Base-by-base conservation (phyloP, 2,113 vertebrate species). In the Neolamprologus variostigma region DNA sequence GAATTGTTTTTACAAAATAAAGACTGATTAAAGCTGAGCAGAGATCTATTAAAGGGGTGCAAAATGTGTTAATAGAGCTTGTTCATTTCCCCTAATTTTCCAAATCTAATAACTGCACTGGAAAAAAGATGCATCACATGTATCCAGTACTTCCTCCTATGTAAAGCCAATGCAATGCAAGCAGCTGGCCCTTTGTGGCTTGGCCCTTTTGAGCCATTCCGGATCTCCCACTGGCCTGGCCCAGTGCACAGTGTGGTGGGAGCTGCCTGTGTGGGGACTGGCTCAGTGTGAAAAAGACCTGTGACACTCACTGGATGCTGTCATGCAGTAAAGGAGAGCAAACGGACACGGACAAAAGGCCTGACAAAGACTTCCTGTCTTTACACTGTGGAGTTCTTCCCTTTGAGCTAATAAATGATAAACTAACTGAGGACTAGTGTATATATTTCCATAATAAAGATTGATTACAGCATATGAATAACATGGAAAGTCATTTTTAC, bases 141-240 rank as follows among this genome's bases (percentile, higher is more conserved):
- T 21, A 86, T 90, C 61, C 78, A 91, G 86, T 87, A 57, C 87
- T 89, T 93, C 87, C 87, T 86, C 68, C 80, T 73, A 55, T 89
- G 92, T 93, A 86, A 93, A 86, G 85, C 92, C 89, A 84, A 40
- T 80, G 93, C 91, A 93, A 93, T 93, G 89, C 88, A 90, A 94
- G 95, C 96, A 96, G 96, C 96, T 96, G 96, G 93, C 90, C 92
- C 90, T 92, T 96, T 95, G 94, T 95, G 95, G 88, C 84, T 91
- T 92, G 92, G 92, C 89, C 85, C 86, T 61, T 87, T 91, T 28
- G 66, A 89, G 84, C 63, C 82, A 57, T 93, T 95, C 96, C 95
- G 95, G 96, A 95, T 95, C 92, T 95, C 96, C 95, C 63, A 92
- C 96, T 95, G 96, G 93, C 90, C 94, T 91, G 89, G 92, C 94